Evolutionary conservation across 2,797 vertebrate genomes (phyloP).

Genomic region (Fringilla coelebs): DNA sequence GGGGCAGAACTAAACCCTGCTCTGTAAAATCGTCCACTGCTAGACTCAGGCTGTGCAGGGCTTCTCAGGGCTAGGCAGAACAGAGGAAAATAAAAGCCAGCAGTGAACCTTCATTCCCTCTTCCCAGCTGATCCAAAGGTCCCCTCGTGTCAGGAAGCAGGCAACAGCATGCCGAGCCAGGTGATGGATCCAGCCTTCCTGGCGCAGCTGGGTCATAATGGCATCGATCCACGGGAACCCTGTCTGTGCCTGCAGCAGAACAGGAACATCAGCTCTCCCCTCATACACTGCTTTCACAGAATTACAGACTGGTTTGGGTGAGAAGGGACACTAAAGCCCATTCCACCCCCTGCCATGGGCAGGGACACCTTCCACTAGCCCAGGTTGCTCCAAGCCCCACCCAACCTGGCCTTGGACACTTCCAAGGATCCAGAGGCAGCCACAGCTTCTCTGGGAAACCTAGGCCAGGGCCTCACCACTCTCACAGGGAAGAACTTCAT

Average conservation of each 20-base stretch:
- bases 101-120: slow-evolving; percentile 90
- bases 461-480: neutral
- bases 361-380: neutral
- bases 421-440: neutral
- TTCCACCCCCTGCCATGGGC: neutral
- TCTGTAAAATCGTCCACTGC: neutral
- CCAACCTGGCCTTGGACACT: neutral
- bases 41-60: neutral
- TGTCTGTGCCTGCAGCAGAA: slow-evolving; percentile 76
- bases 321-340: neutral
- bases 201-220: slow-evolving; percentile 91
- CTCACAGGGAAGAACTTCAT: neutral
- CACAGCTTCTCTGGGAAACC: neutral
- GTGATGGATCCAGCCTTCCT: slow-evolving; percentile 96
- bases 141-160: slow-evolving; percentile 91
- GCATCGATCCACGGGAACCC: slow-evolving; percentile 95
- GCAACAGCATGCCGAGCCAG: slow-evolving; percentile 88
- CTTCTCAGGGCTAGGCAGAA: neutral
- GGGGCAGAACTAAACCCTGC: neutral
- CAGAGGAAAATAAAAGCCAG: neutral
- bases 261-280: neutral
- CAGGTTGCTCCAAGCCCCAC: rapidly evolving
- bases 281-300: neutral
- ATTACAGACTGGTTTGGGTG: neutral
- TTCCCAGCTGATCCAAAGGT: slow-evolving; percentile 97